A percentile compares a stretch with the other conserved stretches of the same genome.
These are phyloP conservation scores for Pristionchus maxplancki DNA, from an alignment of 2,888 invertebrate genomes.

Conservation along the genomic window DNA sequence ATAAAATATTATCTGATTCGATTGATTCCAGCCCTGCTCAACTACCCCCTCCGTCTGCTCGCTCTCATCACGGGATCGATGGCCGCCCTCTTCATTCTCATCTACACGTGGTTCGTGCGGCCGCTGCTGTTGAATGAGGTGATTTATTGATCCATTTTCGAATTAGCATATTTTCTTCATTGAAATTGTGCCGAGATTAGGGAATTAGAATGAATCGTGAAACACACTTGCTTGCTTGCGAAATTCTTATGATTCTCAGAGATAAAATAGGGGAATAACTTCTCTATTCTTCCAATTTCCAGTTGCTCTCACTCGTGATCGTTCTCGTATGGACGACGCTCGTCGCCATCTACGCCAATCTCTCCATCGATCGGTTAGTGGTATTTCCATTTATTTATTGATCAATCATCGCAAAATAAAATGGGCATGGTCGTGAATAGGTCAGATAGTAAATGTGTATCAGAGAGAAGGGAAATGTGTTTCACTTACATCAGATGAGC, in stretches of 20 bases:
- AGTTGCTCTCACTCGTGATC: constrained; percentile 72
- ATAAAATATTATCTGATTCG: too few species aligned
- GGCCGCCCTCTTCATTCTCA: constrained; percentile 20
- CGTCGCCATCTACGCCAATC: constrained; percentile 71
- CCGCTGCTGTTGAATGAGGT: constrained; percentile 51
- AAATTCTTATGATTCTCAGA: too few species aligned
- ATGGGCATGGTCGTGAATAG: too few species aligned
- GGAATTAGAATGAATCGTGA: too few species aligned
- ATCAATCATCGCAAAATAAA: too few species aligned
- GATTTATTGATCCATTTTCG: neutral
- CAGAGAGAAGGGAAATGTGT: too few species aligned
- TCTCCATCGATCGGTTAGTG: constrained; percentile 65
- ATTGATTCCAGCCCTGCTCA: constrained; percentile 40
- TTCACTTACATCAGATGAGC: too few species aligned
- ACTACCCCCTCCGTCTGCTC: neutral
- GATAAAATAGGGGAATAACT: too few species aligned
- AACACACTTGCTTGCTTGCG: too few species aligned
- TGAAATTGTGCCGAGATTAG: too few species aligned
- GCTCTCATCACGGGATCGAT: constrained; percentile 45
- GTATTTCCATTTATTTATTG: neutral
- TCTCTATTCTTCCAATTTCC: too few species aligned
- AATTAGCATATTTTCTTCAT: neutral
- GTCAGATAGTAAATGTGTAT: too few species aligned
- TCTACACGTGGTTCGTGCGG: constrained; percentile 48
- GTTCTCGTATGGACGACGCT: constrained; percentile 75